Evolutionary conservation across 2,113 vertebrate genomes (phyloP), one percentile per base, ranked within the genome.

Genomic region (Phodopus roborovskii): DNA sequence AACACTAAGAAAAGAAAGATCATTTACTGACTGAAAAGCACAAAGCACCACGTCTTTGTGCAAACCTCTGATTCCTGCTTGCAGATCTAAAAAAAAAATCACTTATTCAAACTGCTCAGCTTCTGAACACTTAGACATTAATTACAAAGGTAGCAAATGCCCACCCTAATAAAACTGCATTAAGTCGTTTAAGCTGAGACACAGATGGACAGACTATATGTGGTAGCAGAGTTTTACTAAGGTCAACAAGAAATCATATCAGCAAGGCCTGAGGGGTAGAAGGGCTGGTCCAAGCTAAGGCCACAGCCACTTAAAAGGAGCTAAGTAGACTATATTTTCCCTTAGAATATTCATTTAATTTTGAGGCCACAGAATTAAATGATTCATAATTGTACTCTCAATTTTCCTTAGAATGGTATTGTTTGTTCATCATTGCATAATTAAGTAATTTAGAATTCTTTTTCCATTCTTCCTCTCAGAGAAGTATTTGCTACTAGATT

Each of bases 61-160:
- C 24, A 56, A 92, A 7, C 39, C 56, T 84, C 0, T 7, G 20
- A 1, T 28, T 24, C 9, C 39, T 83, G 58, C 58, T 42, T 88
- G 48, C n/a, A 74, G 5, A 22, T 22, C 74, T 45, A 60, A 88
- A 82, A 78, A 78, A 39, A 45, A 45, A 45, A 39, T 13, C 74
- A 73, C 92, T 84, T 71, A 62, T n/a, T 56, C 45, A 79, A 87
- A 19, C 50, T 45, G 33, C 6, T 88, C 79, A 42, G 33, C 17
- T 62, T 58, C 66, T 50, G 53, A 94, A 70, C 36, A 81, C 39
- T 90, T 58, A 60, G 30, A 33, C 64, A 90, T 88, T 95, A 95
- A 94, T 92, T 92, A 88, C 36, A 22, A 62, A 93, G 81, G 22
- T 79, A 88, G 86, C 50, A 93, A 93, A 60, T 85, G 71, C 53